Conservation (phyloP, 2,797 vertebrate genomes). For the Heterohyrax brucei region DNA sequence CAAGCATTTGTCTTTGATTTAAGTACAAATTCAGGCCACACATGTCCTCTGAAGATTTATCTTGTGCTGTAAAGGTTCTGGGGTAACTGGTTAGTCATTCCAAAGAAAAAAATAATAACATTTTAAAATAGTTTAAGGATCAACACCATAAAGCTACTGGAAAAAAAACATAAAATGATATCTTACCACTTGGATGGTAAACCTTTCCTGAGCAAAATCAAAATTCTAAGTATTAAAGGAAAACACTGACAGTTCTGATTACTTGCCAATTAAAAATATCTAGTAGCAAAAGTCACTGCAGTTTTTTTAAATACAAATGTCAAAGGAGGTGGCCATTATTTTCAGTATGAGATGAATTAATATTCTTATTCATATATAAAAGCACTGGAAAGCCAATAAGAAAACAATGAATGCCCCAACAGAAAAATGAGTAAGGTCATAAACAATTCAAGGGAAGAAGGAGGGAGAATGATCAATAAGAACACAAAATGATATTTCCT, state of each 20-base stretch:
- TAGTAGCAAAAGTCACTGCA: background rate
- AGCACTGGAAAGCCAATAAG: background rate
- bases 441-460: background rate
- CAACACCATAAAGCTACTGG: background rate
- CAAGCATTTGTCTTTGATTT: conserved; percentile 46
- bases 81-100: background rate
- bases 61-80: background rate
- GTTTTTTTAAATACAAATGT: conserved; percentile 7
- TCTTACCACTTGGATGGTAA: background rate
- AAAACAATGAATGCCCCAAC: background rate
- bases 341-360: conserved; percentile 7
- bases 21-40: background rate
- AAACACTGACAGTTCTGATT: background rate
- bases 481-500: background rate
- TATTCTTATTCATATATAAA: background rate
- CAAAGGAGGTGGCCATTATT: background rate
- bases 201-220: background rate
- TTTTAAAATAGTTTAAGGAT: conserved; percentile 23
- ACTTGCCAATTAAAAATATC: background rate
- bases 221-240: conserved; percentile 43
- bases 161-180: conserved; percentile 48
- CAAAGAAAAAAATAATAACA: conserved; percentile 5
- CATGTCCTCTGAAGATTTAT: background rate
- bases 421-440: background rate
- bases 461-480: background rate